Percentiles rank a stretch among this genome's conserved stretches.
These are phyloP conservation scores for Xestia sexstrigata DNA, from an alignment of 2,888 invertebrate genomes.

Conservation along the genomic window DNA sequence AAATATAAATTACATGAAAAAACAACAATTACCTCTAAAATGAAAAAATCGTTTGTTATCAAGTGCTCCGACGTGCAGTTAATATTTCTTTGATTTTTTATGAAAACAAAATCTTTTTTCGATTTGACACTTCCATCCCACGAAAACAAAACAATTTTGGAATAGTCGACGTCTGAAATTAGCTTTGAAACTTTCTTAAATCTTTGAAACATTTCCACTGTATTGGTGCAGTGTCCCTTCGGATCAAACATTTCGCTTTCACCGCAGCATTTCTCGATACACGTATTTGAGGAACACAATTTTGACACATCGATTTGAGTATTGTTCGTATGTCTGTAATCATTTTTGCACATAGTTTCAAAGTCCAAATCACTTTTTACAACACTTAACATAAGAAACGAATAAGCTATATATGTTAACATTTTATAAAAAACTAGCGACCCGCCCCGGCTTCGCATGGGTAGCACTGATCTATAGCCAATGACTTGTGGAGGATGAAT, in stretches of 20 bases:
- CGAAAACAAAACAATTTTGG: slow-evolving; percentile 22
- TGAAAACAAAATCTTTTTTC: slow-evolving; percentile 21
- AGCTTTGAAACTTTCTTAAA: accelerated
- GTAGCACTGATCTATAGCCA: too few relatives aligned
- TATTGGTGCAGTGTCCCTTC: not conserved
- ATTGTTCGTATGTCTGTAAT: slow-evolving; percentile 9
- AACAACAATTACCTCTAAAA: slow-evolving; percentile 40
- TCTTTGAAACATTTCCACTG: not conserved
- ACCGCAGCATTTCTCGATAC: slow-evolving; percentile 37
- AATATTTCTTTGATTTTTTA: slow-evolving; percentile 15
- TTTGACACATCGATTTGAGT: not conserved
- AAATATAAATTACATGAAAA: not conserved
- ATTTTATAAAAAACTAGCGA: not conserved
- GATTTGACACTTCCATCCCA: slow-evolving; percentile 24
- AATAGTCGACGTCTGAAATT: not conserved
- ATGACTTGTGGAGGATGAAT: too few relatives aligned
- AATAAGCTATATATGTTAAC: not conserved
- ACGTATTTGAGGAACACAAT: slow-evolving; percentile 19
- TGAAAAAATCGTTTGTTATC: not conserved
- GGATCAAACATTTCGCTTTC: slow-evolving; percentile 9
- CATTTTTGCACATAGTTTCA: slow-evolving; percentile 3
- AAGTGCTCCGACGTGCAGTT: slow-evolving; percentile 12
- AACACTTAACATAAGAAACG: slow-evolving; percentile 22
- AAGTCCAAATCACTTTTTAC: slow-evolving; percentile 29
- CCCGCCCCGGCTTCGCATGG: too few relatives aligned